Base-by-base conservation (phyloP, 92 coral and sea anemone genomes). In the Porites evermanni region DNA sequence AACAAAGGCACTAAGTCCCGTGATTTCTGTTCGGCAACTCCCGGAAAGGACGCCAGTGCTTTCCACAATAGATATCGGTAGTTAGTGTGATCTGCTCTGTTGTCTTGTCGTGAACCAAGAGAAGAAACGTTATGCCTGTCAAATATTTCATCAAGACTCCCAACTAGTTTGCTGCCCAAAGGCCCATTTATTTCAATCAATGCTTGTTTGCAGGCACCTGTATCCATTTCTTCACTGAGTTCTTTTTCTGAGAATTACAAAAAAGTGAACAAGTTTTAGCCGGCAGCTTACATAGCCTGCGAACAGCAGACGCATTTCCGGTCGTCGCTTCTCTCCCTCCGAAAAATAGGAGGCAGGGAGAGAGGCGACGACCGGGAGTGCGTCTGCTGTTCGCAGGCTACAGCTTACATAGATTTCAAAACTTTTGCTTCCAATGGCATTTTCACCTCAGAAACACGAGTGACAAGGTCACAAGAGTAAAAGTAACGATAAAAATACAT, bases 51-150 rank as follows among this genome's bases (percentile, higher is more conserved):
- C 17, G 94, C 94, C 99, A 97, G 93, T 1, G 97, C 89, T 76
- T 97, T 90, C 99, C 99, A 97, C 83, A 97, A 54, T 66, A 97
- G 90, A 75, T 86, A 73, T 71, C 99, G 93, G 86, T 93, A 97
- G 91, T 97, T 97, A 18, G 70, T 77, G n/a, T 92, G 90, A 80
- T 97, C 99, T 0, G 91, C 90, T n/a, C 98, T 83, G 93, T 87
- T 92, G 75, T 97, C 97, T 52, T 95, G 72, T 23, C n/a, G 80
- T 83, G 87, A 23, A 14, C 87, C 87, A 21, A 63, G 72, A 7
- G 87, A 83, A 21, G 70, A 12, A 16, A 16, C 51, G 32, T 64
- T 73, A 8, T 60, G 65, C 1, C 32, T 73, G 12, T 65, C 73
- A 83, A 83, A 83, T 20, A 83, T 61, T 38, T 74, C 74, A 61